Percentiles rank a stretch among this genome's conserved stretches.
phyloP scores from a whole-genome alignment of 2,888 invertebrate genomes.

The Autographa pulchrina region DNA sequence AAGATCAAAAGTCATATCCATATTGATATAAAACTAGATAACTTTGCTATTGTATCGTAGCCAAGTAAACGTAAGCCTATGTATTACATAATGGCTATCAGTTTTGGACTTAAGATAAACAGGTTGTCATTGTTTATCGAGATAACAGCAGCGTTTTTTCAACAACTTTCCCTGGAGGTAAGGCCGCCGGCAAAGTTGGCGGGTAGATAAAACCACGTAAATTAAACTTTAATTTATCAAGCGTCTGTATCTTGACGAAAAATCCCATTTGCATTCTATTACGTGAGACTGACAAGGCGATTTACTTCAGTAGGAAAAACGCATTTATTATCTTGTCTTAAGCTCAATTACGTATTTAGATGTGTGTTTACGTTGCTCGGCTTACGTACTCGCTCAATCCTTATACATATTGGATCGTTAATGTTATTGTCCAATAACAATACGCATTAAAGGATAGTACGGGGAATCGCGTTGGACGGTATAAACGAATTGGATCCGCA shows the following conservation, averaged over 20 bases:
- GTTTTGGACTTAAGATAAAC: constrained; percentile 1
- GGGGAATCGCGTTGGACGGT: constrained; percentile 51
- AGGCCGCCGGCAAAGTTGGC: constrained; percentile 31
- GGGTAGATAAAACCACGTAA: constrained; percentile 43
- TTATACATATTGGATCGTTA: constrained; percentile 44
- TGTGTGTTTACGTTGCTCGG: constrained; percentile 30
- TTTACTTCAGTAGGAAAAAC: constrained; percentile 63
- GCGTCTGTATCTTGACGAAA: constrained; percentile 58
- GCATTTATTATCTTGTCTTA: constrained; percentile 61
- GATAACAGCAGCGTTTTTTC: constrained; percentile 34
- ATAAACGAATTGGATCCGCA: constrained; percentile 49
- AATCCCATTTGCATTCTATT: constrained; percentile 68
- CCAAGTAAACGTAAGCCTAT: neutral
- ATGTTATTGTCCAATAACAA: constrained; percentile 55
- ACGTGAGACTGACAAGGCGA: constrained; percentile 66
- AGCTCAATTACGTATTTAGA: constrained; percentile 42
- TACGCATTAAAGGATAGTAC: constrained; percentile 49
- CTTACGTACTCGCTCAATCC: constrained; percentile 48
- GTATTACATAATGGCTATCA: neutral
- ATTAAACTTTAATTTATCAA: constrained; percentile 61
- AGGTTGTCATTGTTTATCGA: constrained; percentile 18
- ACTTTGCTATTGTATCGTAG: neutral
- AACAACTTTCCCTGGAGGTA: constrained; percentile 38
- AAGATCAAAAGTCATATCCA: neutral
- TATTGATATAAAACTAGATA: neutral